Evolutionary conservation across 2,888 invertebrate species (phyloP), one percentile per base, ranked within the genome.

Genomic region (Microctonus hyperodae): DNA sequence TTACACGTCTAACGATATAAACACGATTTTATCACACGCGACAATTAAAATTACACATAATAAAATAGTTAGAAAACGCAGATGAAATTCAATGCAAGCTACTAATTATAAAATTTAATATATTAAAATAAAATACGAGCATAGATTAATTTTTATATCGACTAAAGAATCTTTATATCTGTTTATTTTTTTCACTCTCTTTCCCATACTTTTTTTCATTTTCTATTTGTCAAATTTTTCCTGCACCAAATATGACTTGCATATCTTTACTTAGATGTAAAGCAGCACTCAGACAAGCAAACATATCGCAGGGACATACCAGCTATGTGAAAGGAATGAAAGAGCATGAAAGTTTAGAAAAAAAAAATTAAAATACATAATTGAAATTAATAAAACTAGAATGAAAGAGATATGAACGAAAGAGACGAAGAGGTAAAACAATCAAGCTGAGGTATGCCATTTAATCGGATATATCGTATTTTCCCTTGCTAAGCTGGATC

Each of bases 401-500:
- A n/a, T 0, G 55, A 16, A n/a, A 28, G 2, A 55, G 9, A 28
- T 13, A 55, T n/a, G 16, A 55, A 10, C 16, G 25, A 64, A 44
- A 33, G 33, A n/a, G 40, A 40, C 13, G 40, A 20, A 9, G 59
- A 56, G 35, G 57, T 16, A 48, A 28, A 48, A 37, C 23, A 31
- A 55, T 22, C 22, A 51, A 37, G 48, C 51, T 35, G 64, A 23
- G 71, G 72, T 73, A 74, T 67, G 58, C 73, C 72, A 70, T 78
- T 76, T 80, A 76, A 79, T 77, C 75, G 79, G 76, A 79, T 76
- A 58, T 57, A 73, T 76, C 76, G 72, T 77, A 76, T 79, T 77
- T 77, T 78, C 73, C 72, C 59, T 65, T 73, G 76, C 77, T 79
- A 82, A 82, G 82, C 81, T 81, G 81, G 82, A 81, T 80, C 78